Conservation (phyloP, 1,140 invertebrate genomes). For the Araneus ventricosus region DNA sequence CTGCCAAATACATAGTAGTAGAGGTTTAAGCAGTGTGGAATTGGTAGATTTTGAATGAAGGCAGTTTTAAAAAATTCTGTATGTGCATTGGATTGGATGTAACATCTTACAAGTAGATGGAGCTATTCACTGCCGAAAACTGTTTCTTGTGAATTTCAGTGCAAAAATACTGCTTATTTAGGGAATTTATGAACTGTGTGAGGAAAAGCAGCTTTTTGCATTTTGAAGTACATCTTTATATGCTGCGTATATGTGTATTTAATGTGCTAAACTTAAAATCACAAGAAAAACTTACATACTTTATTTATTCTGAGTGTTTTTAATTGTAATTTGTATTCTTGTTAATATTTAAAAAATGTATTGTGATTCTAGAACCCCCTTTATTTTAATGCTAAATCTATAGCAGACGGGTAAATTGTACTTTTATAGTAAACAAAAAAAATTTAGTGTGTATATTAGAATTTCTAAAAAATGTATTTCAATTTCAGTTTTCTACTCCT, state of each 20-base stretch:
- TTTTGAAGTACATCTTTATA: neutral
- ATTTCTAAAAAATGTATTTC: neutral
- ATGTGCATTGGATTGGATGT: neutral
- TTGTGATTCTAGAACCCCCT: neutral
- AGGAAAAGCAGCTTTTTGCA: neutral
- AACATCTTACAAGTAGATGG: neutral
- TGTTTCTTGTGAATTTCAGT: neutral
- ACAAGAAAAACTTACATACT: neutral
- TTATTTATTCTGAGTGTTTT: neutral
- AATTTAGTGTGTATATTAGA: neutral
- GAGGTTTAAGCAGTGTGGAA: neutral
- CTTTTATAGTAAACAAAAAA: conserved; percentile 4
- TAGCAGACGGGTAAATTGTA: conserved; percentile 19
- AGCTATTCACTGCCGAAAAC: conserved; percentile 34
- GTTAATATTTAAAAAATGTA: neutral
- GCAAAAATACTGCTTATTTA: neutral
- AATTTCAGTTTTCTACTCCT: neutral
- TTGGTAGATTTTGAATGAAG: conserved; percentile 20
- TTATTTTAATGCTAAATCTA: neutral
- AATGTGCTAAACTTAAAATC: neutral
- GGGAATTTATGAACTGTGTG: neutral
- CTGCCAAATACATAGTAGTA: conserved; percentile 50
- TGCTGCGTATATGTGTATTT: neutral
- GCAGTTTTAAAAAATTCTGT: neutral
- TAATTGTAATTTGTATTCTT: neutral